A percentile compares a stretch with the other conserved stretches of the same genome.
Conservation (phyloP, 2,888 invertebrate genomes). For the Apamea monoglypha region DNA sequence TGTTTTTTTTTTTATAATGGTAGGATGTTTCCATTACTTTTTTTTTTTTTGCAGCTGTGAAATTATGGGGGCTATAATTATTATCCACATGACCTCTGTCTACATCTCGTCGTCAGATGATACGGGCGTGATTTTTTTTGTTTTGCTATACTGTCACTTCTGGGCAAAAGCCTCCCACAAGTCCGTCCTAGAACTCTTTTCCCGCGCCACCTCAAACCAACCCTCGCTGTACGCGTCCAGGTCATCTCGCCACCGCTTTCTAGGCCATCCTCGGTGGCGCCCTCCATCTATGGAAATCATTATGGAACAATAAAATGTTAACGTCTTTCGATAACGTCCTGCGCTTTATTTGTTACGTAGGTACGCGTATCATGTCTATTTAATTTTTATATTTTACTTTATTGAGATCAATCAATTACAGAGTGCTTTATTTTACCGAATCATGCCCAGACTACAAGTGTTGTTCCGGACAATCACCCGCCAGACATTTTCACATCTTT, state of each 20-base stretch:
- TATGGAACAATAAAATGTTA: background rate
- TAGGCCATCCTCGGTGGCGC: background rate
- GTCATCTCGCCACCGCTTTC: background rate
- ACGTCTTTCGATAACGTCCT: background rate
- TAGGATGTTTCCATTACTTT: background rate
- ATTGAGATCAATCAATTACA: constrained; percentile 19
- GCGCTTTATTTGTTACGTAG: background rate
- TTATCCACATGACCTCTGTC: too few species aligned
- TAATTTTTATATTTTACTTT: background rate
- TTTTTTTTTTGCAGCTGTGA: background rate
- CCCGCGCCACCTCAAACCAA: too few species aligned
- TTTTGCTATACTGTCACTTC: too few species aligned
- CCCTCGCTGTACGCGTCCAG: background rate
- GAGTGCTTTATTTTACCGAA: constrained; percentile 17
- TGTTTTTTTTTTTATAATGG: background rate
- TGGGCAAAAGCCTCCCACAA: too few species aligned
- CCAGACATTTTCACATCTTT: constrained; percentile 61
- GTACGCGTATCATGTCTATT: background rate
- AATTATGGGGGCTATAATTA: background rate
- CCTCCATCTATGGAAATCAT: background rate
- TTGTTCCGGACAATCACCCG: constrained; percentile 63
- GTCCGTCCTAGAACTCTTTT: too few species aligned
- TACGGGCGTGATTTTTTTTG: background rate
- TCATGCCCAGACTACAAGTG: constrained; percentile 15
- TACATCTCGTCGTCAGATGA: background rate